phyloP scores from a whole-genome alignment of 2,888 invertebrate genomes.

The Leptarthrus brevirostris region DNA sequence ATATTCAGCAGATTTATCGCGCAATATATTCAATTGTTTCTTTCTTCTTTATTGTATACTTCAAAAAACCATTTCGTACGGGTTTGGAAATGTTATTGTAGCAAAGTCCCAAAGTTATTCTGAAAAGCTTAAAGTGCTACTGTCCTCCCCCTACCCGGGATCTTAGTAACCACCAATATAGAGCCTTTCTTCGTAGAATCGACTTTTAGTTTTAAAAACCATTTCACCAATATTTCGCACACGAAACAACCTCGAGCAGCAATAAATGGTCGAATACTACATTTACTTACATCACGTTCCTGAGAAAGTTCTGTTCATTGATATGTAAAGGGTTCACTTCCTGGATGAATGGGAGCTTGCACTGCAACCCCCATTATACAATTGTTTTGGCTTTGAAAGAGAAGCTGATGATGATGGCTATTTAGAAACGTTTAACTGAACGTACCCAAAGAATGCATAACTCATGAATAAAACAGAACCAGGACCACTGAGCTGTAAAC shows the following conservation, averaged over 20 bases:
- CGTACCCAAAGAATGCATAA: background rate
- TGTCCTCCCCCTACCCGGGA: no score
- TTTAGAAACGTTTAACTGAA: constrained; percentile 4
- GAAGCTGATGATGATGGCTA: constrained; percentile 2
- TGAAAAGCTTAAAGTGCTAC: no score
- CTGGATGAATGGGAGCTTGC: background rate
- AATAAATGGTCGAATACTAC: background rate
- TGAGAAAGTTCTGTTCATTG: background rate
- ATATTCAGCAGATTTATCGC: no score
- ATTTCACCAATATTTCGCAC: background rate
- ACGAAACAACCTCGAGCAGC: background rate
- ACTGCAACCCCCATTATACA: background rate
- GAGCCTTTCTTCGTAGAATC: no score
- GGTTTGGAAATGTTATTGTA: no score
- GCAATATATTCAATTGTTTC: no score
- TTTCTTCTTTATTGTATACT: no score
- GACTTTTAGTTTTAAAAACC: background rate
- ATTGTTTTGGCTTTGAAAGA: background rate
- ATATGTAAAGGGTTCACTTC: background rate
- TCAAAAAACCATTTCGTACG: no score
- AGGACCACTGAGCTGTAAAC: background rate
- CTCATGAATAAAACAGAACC: background rate
- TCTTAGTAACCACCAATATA: no score
- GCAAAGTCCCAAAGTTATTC: no score
- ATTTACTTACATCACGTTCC: background rate